Evolutionary conservation across 1,140 invertebrate genomes (phyloP), one percentile per base, ranked within the genome.

Genomic region (Streblospio benedicti): DNA sequence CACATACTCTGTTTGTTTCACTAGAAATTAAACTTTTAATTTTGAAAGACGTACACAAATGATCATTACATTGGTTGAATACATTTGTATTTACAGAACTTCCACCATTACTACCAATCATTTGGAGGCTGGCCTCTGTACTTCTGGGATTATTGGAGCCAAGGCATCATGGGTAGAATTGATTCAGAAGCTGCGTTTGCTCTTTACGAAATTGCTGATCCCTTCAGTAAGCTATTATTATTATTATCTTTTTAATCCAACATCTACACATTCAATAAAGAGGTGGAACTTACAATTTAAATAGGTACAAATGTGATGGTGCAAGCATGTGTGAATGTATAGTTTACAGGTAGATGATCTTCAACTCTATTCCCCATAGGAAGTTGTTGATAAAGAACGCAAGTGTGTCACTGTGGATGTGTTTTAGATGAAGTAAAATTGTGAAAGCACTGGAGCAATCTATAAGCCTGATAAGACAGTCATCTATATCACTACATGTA

Each of bases 131-230:
- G 71, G 71, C 67, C 71, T 1, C 70, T 71, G 31, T 68, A 67
- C 9, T 68, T 73, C 41, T 35, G 64, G 9, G 67, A 70, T 38
- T 73, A 73, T 57, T 69, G 70, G 32, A 28, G 61, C 3, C 35
- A 66, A 16, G 65, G 68, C 43, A 63, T 73, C 32, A 71, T 67
- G 0, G 14, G 33, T 6, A 45, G 65, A 5, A 63, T 73, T 4
- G 71, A 73, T 51, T 65, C 59, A 35, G 65, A 66, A 1, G 55
- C 62, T 14, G 65, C 63, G 4, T 53, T 66, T 20, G 50, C 57
- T 47, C 69, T 74, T 67, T 64, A 68, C 6, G 54, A 64, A 51
- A 67, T 71, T 12, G 66, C 73, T n/a, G 72, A 74, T 54, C 72
- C 72, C 5, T 57, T 71, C 2, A 62, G 70, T 73, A 64, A 64